Evolutionary conservation across 2,797 vertebrate species (phyloP).

Genomic region (Myotis pilosus): DNA sequence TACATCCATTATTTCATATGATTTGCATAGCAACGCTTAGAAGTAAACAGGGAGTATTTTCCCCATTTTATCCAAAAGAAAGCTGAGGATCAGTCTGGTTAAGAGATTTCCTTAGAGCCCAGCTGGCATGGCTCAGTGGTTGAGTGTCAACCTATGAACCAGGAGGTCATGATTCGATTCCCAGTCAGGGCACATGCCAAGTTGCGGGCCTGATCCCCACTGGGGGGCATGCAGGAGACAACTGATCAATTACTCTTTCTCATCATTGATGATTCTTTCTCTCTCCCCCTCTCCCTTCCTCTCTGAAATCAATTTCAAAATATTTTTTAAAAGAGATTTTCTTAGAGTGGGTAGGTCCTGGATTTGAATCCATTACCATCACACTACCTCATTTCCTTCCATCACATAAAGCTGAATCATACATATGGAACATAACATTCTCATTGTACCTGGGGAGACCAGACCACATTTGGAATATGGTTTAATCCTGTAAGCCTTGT

Average conservation of each 20-base stretch:
- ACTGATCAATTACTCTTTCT: too few species aligned
- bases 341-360: background rate
- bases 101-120: background rate
- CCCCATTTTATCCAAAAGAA: constrained; percentile 11
- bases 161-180: too few species aligned
- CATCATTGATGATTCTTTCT: too few species aligned
- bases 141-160: too few species aligned
- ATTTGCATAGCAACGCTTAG: background rate
- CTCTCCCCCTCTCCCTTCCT: too few species aligned
- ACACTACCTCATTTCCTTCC: background rate
- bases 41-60: background rate
- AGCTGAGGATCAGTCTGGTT: background rate
- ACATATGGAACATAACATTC: background rate
- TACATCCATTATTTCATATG: background rate
- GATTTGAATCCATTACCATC: background rate
- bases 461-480: background rate
- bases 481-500: background rate
- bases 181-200: too few species aligned
- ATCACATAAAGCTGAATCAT: background rate
- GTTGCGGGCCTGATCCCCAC: too few species aligned
- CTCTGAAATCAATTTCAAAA: too few species aligned
- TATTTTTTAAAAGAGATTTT: background rate
- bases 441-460: background rate
- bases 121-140: too few species aligned
- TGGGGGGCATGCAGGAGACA: too few species aligned